phyloP scores from a whole-genome alignment of 1,140 invertebrate genomes.

The Paramacrobiotus metropolitanus region DNA sequence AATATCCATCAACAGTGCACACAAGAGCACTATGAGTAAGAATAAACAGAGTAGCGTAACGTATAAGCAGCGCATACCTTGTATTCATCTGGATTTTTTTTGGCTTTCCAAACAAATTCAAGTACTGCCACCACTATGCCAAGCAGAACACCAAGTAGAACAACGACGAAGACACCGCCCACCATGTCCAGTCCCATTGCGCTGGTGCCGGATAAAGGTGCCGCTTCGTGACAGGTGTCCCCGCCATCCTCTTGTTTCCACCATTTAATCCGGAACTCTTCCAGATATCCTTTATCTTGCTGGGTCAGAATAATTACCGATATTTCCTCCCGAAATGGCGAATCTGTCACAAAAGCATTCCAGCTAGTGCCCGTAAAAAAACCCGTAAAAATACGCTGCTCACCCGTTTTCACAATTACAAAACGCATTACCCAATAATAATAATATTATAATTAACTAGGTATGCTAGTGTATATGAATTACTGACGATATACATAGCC shows the following conservation, averaged over 20 bases:
- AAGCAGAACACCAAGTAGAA: slow-evolving; percentile 23
- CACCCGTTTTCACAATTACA: too few relatives aligned
- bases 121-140: slow-evolving; percentile 29
- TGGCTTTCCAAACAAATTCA: slow-evolving; percentile 58
- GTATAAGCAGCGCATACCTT: slow-evolving; percentile 28
- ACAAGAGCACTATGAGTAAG: too few relatives aligned
- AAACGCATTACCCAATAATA: too few relatives aligned
- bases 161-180: slow-evolving; percentile 29
- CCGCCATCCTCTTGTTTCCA: slow-evolving; percentile 8
- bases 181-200: slow-evolving; percentile 20
- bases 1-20: too few relatives aligned
- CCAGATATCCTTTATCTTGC: slow-evolving; percentile 10
- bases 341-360: slow-evolving; percentile 2
- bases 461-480: too few relatives aligned
- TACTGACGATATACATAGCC: too few relatives aligned
- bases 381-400: neutral
- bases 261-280: slow-evolving; percentile 10
- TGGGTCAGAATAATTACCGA: slow-evolving; percentile 11
- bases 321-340: neutral
- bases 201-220: slow-evolving; percentile 9
- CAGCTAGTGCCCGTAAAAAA: neutral
- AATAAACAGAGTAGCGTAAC: too few relatives aligned
- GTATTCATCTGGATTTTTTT: slow-evolving; percentile 46
- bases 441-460: too few relatives aligned
- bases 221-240: slow-evolving; percentile 3